Percentiles rank a stretch among this genome's conserved stretches.
Conservation (phyloP, 2,888 invertebrate genomes). For the Nephrotoma appendiculata region DNA sequence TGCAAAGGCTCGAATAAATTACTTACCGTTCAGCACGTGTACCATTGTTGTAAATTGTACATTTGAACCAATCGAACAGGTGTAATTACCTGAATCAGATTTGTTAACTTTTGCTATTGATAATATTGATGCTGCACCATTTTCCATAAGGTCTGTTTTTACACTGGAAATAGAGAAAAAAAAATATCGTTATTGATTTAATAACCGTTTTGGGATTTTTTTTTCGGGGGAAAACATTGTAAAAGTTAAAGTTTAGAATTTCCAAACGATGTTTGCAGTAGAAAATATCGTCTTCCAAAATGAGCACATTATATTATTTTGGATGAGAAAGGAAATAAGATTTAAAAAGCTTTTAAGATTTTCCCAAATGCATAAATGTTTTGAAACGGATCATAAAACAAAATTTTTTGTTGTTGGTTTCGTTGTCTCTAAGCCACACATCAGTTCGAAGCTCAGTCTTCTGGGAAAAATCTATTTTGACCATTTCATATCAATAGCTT, state of each 20-base stretch:
- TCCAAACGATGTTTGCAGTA: background rate
- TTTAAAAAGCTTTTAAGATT: background rate
- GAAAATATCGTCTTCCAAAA: background rate
- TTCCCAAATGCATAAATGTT: background rate
- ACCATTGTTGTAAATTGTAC: conserved; percentile 36
- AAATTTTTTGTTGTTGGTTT: too few relatives aligned
- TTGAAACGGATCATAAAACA: too few relatives aligned
- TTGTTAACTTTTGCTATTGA: conserved; percentile 36
- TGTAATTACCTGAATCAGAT: conserved; percentile 39
- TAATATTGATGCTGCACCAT: conserved; percentile 37
- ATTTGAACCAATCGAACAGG: conserved; percentile 36
- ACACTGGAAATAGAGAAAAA: conserved; percentile 24
- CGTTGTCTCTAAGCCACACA: too few relatives aligned
- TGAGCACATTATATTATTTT: background rate
- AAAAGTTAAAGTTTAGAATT: too few relatives aligned
- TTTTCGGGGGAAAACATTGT: too few relatives aligned
- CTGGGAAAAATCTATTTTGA: too few relatives aligned
- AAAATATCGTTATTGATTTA: background rate
- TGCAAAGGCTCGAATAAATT: background rate
- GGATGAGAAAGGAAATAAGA: background rate
- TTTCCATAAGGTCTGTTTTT: conserved; percentile 38
- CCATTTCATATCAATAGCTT: too few relatives aligned
- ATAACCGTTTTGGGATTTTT: too few relatives aligned
- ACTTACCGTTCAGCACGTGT: conserved; percentile 39
- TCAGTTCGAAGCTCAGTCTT: too few relatives aligned